These are phyloP conservation scores for Conomelus anceps DNA, from an alignment of 2,888 invertebrate genomes.

Conservation along the genomic window DNA sequence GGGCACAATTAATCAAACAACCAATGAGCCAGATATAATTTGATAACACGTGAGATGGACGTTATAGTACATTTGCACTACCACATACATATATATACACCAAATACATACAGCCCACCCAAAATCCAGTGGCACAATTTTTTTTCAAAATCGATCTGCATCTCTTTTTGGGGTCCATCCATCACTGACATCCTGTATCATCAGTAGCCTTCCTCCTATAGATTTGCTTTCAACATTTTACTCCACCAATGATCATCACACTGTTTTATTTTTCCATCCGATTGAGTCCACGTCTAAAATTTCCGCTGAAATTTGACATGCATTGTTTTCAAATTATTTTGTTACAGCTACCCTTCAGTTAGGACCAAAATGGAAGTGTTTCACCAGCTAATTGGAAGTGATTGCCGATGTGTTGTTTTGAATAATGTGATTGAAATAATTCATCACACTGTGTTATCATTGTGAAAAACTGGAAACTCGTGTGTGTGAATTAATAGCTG, in stretches of 20 bases:
- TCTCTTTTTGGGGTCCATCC: neutral
- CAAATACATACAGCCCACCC: neutral
- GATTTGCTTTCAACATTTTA: neutral
- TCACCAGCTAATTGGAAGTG: neutral
- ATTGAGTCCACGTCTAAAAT: neutral
- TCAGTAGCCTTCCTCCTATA: neutral
- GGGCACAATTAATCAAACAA: neutral
- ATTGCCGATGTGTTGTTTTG: neutral
- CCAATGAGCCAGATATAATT: neutral
- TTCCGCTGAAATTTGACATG: neutral
- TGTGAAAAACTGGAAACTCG: too few species aligned
- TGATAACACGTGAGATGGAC: neutral
- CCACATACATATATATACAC: neutral
- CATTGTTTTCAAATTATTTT: neutral
- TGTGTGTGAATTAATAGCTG: too few species aligned
- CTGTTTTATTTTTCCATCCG: neutral
- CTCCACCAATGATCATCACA: neutral
- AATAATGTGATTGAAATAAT: too few species aligned
- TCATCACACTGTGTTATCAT: too few species aligned
- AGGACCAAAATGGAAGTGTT: neutral
- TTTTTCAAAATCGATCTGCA: neutral
- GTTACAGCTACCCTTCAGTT: neutral
- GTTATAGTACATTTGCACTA: neutral
- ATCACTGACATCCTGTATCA: neutral
- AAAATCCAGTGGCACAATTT: neutral